Percentiles rank a stretch among this genome's conserved stretches.
Conservation (phyloP, 1,140 invertebrate genomes). For the Microplitis mediator region DNA sequence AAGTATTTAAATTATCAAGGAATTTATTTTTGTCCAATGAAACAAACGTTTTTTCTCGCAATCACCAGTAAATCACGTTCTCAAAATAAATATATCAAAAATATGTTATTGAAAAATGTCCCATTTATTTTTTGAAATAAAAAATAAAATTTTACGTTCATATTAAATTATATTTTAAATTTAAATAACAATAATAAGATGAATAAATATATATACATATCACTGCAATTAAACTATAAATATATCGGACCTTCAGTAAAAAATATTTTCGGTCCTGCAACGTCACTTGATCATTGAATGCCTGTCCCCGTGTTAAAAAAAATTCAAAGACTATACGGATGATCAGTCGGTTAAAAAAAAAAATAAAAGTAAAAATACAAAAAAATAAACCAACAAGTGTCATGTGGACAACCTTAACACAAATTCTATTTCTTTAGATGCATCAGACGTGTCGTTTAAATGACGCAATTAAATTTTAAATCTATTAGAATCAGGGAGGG, state of each 20-base stretch:
- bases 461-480: slow-evolving; percentile 31
- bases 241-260: slow-evolving; percentile 13
- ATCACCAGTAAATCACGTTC: no score
- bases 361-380: no score
- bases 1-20: no score
- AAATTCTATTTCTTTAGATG: slow-evolving; percentile 52
- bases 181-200: no score
- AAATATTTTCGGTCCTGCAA: slow-evolving; percentile 13
- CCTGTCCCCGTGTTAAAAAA: slow-evolving; percentile 5
- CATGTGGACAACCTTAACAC: slow-evolving; percentile 47
- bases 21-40: no score
- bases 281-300: slow-evolving; percentile 9
- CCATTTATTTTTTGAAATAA: no score
- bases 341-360: not conserved
- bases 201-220: not conserved
- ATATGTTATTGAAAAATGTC: no score
- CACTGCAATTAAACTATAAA: not conserved
- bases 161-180: no score
- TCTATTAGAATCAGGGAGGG: not conserved
- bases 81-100: no score
- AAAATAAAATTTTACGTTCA: no score
- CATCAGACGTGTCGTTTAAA: slow-evolving; percentile 28
- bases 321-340: slow-evolving; percentile 1
- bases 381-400: slow-evolving; percentile 25
- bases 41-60: no score